Percentiles rank a stretch among this genome's conserved stretches.
Conservation (phyloP, 2,113 vertebrate species). For the Epinephelus lanceolatus region DNA sequence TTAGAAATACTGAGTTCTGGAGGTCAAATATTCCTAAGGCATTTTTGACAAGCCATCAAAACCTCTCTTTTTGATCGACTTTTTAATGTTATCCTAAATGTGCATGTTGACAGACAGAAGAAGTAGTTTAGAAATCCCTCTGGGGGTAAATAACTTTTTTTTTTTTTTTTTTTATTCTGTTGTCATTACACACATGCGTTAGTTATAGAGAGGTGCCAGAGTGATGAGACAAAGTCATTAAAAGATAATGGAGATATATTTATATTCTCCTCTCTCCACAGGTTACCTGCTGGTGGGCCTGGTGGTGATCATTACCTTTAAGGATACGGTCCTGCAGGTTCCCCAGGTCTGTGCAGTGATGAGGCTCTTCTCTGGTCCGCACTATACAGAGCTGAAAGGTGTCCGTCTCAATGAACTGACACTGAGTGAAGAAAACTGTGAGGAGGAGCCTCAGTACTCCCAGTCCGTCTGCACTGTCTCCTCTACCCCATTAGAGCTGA, state of each 20-base stretch:
- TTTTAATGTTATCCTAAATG: not conserved
- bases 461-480: conserved; percentile 71
- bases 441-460: conserved; percentile 61
- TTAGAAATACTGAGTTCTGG: no score
- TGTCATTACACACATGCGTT: no score
- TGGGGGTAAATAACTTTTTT: no score
- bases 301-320: conserved; percentile 70
- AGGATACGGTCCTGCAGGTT: conserved; percentile 72
- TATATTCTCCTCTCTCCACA: conserved; percentile 31
- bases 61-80: not conserved
- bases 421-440: conserved; percentile 19
- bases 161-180: no score
- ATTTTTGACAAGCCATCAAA: no score
- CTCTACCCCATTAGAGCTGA: conserved; percentile 28
- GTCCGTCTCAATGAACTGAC: conserved; percentile 53
- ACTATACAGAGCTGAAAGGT: conserved; percentile 46
- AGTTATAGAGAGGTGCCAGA: no score
- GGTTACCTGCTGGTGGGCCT: conserved; percentile 79
- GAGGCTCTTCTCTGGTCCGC: conserved; percentile 56
- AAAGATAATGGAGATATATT: no score
- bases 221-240: no score
- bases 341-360: conserved; percentile 66
- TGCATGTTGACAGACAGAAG: not conserved
- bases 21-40: no score
- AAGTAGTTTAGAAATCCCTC: no score